Percentiles rank a stretch among this genome's conserved stretches.
These are phyloP conservation scores for Hyposoter dolosus DNA, from an alignment of 2,888 invertebrate species.

Conservation along the genomic window DNA sequence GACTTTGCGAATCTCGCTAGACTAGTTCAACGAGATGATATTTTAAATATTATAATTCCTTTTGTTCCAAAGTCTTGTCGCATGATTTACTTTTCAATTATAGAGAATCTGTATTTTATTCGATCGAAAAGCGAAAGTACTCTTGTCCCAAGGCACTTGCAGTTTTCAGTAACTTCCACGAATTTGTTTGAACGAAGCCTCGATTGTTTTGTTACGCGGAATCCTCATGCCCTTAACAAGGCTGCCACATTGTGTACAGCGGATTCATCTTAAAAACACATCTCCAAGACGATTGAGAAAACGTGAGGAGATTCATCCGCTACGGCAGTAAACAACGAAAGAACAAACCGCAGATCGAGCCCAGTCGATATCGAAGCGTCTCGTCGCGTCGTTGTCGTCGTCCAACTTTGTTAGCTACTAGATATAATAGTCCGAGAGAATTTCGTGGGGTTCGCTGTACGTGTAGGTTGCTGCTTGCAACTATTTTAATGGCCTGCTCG, in stretches of 20 bases:
- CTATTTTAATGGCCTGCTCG: conserved; percentile 65
- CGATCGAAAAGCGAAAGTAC: neutral
- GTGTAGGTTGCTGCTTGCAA: conserved; percentile 42
- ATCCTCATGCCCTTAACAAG: neutral
- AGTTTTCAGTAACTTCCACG: neutral
- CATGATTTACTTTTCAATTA: conserved; percentile 2
- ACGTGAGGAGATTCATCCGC: neutral
- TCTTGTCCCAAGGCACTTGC: neutral
- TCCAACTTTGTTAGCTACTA: conserved; percentile 54
- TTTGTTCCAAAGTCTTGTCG: conserved; percentile 67
- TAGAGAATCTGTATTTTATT: neutral
- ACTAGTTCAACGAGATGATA: conserved; percentile 81
- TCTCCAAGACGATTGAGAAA: neutral
- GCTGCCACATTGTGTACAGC: neutral
- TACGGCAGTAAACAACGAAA: conserved; percentile 27
- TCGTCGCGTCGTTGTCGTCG: conserved; percentile 31
- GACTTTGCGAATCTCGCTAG: conserved; percentile 75
- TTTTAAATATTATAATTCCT: conserved; percentile 44
- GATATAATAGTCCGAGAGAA: conserved; percentile 63
- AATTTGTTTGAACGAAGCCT: neutral
- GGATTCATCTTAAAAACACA: neutral
- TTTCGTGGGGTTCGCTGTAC: conserved; percentile 55
- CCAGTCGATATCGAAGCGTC: conserved; percentile 71
- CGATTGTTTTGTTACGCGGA: neutral
- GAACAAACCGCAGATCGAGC: conserved; percentile 73